Conservation (phyloP, 2,888 invertebrate genomes). For the Nephrotoma flavescens region DNA sequence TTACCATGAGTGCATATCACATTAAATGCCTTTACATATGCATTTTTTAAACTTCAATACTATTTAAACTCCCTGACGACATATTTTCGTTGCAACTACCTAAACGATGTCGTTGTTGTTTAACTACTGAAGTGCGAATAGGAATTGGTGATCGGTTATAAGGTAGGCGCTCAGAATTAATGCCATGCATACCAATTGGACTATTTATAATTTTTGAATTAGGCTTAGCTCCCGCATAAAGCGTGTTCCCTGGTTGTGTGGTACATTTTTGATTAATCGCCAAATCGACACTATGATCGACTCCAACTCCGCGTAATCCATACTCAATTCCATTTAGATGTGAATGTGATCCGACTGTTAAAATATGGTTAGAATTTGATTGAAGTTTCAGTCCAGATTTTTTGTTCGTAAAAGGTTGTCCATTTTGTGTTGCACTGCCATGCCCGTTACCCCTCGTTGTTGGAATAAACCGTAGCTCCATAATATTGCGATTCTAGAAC, state of each 20-base stretch:
- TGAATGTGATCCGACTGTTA: slow-evolving; percentile 18
- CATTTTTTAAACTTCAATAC: slow-evolving; percentile 27
- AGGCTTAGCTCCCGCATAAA: slow-evolving; percentile 19
- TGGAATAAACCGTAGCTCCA: slow-evolving; percentile 31
- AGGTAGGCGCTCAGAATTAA: not conserved
- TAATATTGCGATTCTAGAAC: slow-evolving; percentile 32
- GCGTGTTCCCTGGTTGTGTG: slow-evolving; percentile 8
- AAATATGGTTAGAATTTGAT: slow-evolving; percentile 8
- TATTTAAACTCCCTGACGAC: slow-evolving; percentile 33
- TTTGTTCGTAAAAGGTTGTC: not conserved
- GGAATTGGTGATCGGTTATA: slow-evolving; percentile 27
- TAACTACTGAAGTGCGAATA: slow-evolving; percentile 21
- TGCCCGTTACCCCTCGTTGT: slow-evolving; percentile 14
- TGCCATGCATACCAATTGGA: slow-evolving; percentile 25
- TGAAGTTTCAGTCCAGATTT: not conserved
- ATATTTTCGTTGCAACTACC: slow-evolving; percentile 33
- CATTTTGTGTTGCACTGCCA: slow-evolving; percentile 15
- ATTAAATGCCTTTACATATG: not conserved
- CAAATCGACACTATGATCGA: slow-evolving; percentile 11
- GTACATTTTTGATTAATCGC: slow-evolving; percentile 6
- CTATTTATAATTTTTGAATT: slow-evolving; percentile 17
- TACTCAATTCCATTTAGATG: slow-evolving; percentile 27
- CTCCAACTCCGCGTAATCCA: slow-evolving; percentile 25
- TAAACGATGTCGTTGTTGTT: slow-evolving; percentile 27
- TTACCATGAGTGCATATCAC: not conserved